Percentiles rank a stretch among this genome's conserved stretches.
Evolutionary conservation across 1,140 invertebrate genomes (phyloP).

Genomic region (Aphelinus certus): DNA sequence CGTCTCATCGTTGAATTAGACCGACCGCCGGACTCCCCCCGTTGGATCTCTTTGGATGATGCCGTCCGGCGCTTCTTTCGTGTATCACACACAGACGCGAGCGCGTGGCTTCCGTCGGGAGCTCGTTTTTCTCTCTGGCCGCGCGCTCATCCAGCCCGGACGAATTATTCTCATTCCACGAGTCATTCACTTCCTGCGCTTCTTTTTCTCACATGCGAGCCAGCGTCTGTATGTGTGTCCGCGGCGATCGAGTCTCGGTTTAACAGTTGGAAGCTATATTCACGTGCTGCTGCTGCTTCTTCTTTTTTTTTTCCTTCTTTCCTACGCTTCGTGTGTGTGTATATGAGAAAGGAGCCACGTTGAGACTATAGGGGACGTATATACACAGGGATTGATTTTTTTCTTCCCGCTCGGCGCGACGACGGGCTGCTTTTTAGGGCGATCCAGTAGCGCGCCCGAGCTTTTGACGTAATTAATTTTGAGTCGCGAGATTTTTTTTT

Average conservation of each 20-base stretch:
- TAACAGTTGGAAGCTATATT: slow-evolving; percentile 25
- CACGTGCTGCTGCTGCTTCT: background rate
- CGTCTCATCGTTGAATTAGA: no score
- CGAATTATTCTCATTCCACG: slow-evolving; percentile 39
- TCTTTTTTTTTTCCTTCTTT: slow-evolving; percentile 1
- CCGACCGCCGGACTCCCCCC: no score
- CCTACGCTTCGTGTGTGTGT: background rate
- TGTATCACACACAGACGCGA: no score
- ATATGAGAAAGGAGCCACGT: slow-evolving; percentile 1
- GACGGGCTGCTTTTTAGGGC: no score
- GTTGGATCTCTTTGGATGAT: no score
- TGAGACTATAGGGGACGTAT: background rate
- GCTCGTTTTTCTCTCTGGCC: slow-evolving; percentile 7
- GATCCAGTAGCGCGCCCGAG: no score
- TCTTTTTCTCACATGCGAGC: slow-evolving; percentile 33
- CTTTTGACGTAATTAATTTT: no score
- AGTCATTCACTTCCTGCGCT: slow-evolving; percentile 37
- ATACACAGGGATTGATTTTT: background rate
- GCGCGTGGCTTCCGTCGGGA: background rate
- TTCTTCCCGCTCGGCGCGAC: background rate
- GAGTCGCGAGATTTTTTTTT: no score
- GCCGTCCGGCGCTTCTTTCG: no score
- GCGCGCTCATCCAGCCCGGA: background rate
- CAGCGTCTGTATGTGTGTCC: background rate
- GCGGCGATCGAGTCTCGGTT: slow-evolving; percentile 3